phyloP scores from a whole-genome alignment of 2,113 vertebrate species.

The Trogon melanurus region DNA sequence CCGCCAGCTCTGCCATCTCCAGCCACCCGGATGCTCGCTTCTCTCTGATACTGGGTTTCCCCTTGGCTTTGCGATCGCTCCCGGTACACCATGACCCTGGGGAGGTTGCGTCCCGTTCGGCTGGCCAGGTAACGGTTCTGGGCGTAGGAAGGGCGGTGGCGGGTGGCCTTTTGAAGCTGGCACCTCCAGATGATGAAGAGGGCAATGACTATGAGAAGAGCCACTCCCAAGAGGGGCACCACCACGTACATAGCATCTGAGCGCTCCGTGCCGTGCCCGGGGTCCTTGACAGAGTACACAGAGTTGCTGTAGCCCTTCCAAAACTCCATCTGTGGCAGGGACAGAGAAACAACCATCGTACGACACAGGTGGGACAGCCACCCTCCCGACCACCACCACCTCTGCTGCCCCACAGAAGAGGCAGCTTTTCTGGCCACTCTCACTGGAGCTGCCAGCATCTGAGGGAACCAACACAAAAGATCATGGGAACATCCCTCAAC shows the following conservation, averaged over 20 bases:
- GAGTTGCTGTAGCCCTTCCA: conserved; percentile 84
- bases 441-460: neutral
- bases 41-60: conserved; percentile 63
- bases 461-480: neutral
- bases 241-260: conserved; percentile 87
- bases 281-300: conserved; percentile 83
- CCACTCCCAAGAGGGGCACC: conserved; percentile 87
- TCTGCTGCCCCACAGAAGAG: neutral
- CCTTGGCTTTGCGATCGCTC: conserved; percentile 78
- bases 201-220: conserved; percentile 87
- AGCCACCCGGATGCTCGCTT: neutral
- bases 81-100: conserved; percentile 86
- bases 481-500: neutral
- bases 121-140: conserved; percentile 87
- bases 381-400: neutral
- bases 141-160: conserved; percentile 84
- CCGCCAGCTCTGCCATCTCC: conserved; percentile 49
- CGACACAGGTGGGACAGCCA: neutral
- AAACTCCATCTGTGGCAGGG: conserved; percentile 84
- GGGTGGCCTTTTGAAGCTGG: conserved; percentile 89
- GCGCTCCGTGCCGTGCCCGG: conserved; percentile 69
- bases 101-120: conserved; percentile 82
- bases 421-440: neutral
- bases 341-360: neutral
- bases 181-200: conserved; percentile 94